phyloP scores from a whole-genome alignment of 2,113 vertebrate genomes.

The Zosterops japonicus region DNA sequence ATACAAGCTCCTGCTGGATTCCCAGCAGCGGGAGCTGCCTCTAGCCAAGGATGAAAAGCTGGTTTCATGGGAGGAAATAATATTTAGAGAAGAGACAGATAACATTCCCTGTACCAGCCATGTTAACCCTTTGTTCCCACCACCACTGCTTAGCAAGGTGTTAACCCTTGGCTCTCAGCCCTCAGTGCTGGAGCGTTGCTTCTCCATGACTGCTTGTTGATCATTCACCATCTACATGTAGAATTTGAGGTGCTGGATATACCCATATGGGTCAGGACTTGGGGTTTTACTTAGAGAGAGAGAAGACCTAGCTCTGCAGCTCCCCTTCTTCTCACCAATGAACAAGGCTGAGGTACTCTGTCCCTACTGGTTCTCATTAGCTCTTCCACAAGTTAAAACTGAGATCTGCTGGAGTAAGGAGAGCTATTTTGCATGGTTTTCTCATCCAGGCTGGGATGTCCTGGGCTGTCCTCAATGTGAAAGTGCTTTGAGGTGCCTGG shows the following conservation, averaged over 20 bases:
- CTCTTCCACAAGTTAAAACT: not conserved
- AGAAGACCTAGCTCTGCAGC: not conserved
- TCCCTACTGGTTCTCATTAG: not conserved
- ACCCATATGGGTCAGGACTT: not conserved
- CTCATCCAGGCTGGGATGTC: not conserved
- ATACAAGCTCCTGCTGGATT: conserved; percentile 56
- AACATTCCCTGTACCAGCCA: not conserved
- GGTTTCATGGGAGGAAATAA: conserved; percentile 71
- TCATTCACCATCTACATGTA: not conserved
- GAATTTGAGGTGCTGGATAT: not conserved
- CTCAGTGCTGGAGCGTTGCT: not conserved
- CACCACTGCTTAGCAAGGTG: not conserved
- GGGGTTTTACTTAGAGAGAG: not conserved
- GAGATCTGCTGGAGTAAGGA: not conserved
- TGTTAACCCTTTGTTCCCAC: conserved; percentile 2
- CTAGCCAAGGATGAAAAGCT: conserved; percentile 70
- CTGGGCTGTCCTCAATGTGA: fast-evolving
- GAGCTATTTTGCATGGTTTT: fast-evolving
- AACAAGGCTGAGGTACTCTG: fast-evolving
- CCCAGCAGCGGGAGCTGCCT: conserved; percentile 68
- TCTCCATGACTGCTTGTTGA: fast-evolving
- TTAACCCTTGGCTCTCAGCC: not conserved
- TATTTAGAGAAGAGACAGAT: conserved; percentile 66
- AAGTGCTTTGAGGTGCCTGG: not conserved
- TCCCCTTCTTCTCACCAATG: not conserved